phyloP scores from a whole-genome alignment of 2,113 vertebrate species.

The Onychorhynchus coronatus region DNA sequence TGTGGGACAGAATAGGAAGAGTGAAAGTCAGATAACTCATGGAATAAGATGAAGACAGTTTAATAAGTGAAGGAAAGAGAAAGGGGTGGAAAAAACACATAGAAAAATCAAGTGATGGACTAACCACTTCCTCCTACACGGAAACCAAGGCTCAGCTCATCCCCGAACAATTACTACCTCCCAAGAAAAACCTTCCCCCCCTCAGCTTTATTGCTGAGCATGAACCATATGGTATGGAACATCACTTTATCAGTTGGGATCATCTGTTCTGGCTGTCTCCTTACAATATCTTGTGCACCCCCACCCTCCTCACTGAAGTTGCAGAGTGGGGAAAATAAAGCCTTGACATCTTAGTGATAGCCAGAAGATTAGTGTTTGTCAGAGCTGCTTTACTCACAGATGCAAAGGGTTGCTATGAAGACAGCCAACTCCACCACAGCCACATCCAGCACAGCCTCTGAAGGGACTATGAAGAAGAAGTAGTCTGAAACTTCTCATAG shows the following conservation, averaged over 20 bases:
- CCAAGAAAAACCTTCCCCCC: background rate
- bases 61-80: background rate
- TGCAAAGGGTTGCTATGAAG: background rate
- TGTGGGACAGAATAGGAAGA: background rate
- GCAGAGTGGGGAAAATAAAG: background rate
- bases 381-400: background rate
- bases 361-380: background rate
- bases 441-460: background rate
- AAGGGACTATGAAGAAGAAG: background rate
- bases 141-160: background rate
- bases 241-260: background rate
- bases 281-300: background rate
- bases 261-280: background rate
- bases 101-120: background rate
- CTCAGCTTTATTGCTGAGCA: background rate
- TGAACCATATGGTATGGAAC: background rate
- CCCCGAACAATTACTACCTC: background rate
- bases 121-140: background rate
- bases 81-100: rapidly evolving
- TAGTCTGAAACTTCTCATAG: background rate
- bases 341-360: background rate
- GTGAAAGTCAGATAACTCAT: background rate
- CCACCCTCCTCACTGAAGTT: background rate
- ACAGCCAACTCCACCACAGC: background rate
- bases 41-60: background rate